phyloP scores from a whole-genome alignment of 2,888 invertebrate genomes.

The Platerodrilus igneus region DNA sequence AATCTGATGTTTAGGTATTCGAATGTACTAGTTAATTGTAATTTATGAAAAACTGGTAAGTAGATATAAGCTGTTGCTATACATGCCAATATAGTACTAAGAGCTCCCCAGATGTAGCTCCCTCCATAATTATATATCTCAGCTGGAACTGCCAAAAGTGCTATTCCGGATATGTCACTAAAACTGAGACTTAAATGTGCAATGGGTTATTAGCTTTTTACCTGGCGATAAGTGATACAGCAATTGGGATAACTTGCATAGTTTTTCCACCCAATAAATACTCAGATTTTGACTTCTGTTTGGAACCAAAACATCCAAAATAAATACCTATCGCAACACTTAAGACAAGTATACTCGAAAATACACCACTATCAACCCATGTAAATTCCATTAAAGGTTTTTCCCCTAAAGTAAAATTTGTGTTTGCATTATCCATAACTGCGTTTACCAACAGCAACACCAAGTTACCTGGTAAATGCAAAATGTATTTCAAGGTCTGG shows the following conservation, averaged over 20 bases:
- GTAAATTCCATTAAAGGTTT: no score
- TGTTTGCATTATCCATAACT: no score
- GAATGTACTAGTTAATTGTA: slow-evolving; percentile 66
- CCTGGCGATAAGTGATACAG: no score
- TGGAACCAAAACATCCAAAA: slow-evolving; percentile 50
- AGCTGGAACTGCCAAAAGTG: slow-evolving; percentile 67
- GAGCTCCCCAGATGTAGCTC: slow-evolving; percentile 52
- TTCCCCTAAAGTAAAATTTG: no score
- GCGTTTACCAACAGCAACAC: no score
- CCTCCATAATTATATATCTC: slow-evolving; percentile 70
- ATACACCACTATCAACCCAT: slow-evolving; percentile 50
- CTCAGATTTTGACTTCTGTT: slow-evolving; percentile 60
- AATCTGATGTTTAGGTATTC: slow-evolving; percentile 65
- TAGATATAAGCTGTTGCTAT: no score
- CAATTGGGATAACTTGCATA: no score
- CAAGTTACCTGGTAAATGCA: no score
- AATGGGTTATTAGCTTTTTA: no score
- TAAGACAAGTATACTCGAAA: slow-evolving; percentile 46
- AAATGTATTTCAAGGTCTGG: no score
- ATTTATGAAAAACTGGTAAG: slow-evolving; percentile 63
- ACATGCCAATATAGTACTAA: slow-evolving; percentile 37
- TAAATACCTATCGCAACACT: slow-evolving; percentile 52
- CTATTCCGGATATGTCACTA: slow-evolving; percentile 70
- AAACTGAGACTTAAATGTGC: no score
- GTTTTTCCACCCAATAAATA: no score